Percentiles rank a stretch among this genome's conserved stretches.
Evolutionary conservation across 2,888 invertebrate genomes (phyloP).

Genomic region (Omphaloscelis lunosa): DNA sequence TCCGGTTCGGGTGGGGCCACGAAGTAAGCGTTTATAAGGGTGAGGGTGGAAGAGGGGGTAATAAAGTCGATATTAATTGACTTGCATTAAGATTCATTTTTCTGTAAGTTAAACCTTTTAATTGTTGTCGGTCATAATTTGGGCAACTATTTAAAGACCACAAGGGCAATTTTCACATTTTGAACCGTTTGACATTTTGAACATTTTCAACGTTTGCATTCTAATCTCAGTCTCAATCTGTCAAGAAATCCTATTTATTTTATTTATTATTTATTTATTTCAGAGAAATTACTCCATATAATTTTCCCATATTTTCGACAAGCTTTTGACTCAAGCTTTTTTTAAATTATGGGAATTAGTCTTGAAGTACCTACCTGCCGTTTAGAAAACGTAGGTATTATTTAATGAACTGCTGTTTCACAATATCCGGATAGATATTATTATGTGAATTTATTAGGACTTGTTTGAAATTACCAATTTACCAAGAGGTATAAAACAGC

Average conservation of each 20-base stretch:
- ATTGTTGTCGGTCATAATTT: not conserved
- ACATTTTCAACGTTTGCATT: too few relatives aligned
- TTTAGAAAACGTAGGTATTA: not conserved
- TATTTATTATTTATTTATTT: too few relatives aligned
- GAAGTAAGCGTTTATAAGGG: conserved; percentile 13
- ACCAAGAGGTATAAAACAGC: not conserved
- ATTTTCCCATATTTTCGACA: not conserved
- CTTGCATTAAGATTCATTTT: not conserved
- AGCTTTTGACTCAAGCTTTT: too few relatives aligned
- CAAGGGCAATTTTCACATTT: not conserved
- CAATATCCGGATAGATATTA: not conserved
- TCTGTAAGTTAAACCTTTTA: not conserved
- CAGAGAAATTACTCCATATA: too few relatives aligned
- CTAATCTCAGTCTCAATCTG: not conserved
- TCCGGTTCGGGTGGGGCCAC: conserved; percentile 70
- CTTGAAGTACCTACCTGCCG: not conserved
- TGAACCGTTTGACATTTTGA: too few relatives aligned
- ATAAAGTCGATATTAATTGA: not conserved
- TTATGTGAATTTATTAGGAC: too few relatives aligned
- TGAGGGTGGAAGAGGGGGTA: not conserved
- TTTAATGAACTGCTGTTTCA: not conserved
- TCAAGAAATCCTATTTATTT: not conserved
- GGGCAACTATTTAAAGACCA: not conserved
- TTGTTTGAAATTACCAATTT: not conserved
- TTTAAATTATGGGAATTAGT: fast-evolving